Percentiles rank a stretch among this genome's conserved stretches.
Conservation (phyloP, 1,140 invertebrate species). For the Euura lappo region DNA sequence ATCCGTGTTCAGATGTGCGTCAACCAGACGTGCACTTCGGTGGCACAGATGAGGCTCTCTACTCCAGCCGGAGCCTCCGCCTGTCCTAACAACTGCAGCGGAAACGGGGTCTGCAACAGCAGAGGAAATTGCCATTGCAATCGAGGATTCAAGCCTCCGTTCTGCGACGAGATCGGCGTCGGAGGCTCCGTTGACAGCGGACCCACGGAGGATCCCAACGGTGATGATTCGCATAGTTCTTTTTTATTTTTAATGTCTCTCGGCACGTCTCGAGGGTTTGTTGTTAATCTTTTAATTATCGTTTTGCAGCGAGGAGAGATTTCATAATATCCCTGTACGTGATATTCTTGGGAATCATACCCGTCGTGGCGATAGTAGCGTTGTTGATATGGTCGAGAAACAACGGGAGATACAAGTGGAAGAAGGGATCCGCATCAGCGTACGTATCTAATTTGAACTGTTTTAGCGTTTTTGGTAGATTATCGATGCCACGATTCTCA, state of each 20-base stretch:
- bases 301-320: conserved; percentile 72
- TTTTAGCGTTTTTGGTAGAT: conserved; percentile 27
- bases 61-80: conserved; percentile 55
- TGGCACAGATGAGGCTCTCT: conserved; percentile 66
- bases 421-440: conserved; percentile 71
- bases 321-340: conserved; percentile 79
- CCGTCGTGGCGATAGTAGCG: conserved; percentile 67
- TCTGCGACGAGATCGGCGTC: conserved; percentile 83
- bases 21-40: conserved; percentile 85
- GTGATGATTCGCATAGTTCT: conserved; percentile 57
- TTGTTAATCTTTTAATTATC: conserved; percentile 25
- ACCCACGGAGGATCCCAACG: conserved; percentile 82
- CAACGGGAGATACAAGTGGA: conserved; percentile 69
- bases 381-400: conserved; percentile 75
- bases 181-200: conserved; percentile 94
- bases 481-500: neutral
- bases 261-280: no score
- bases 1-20: conserved; percentile 82
- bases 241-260: no score
- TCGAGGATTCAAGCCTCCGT: conserved; percentile 84
- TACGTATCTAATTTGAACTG: conserved; percentile 68
- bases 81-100: conserved; percentile 85
- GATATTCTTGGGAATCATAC: conserved; percentile 84
- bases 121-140: conserved; percentile 94
- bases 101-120: conserved; percentile 91